A percentile compares a stretch with the other conserved stretches of the same genome.
Evolutionary conservation across 1,140 invertebrate genomes (phyloP).

Genomic region (Dreissena polymorpha): DNA sequence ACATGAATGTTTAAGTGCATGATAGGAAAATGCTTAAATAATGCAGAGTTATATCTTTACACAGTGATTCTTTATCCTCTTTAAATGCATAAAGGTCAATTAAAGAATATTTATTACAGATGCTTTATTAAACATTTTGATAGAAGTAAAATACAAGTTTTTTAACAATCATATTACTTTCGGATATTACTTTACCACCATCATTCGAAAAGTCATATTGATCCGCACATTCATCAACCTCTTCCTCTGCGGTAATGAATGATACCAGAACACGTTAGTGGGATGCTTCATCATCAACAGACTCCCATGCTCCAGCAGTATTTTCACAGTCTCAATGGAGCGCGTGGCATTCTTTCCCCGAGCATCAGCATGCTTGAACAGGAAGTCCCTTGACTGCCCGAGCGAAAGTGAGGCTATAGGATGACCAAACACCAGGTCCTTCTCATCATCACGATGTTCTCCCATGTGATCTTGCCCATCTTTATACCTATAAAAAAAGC

Average conservation of each 20-base stretch:
- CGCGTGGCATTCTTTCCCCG: slow-evolving; percentile 75
- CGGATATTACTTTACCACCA: slow-evolving; percentile 38
- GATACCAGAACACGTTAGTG: slow-evolving; percentile 87
- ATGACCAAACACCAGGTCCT: slow-evolving; percentile 82
- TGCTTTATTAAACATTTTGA: too few species aligned
- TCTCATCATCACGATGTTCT: slow-evolving; percentile 87
- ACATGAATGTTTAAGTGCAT: too few species aligned
- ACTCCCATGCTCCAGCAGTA: slow-evolving; percentile 85
- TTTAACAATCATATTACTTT: too few species aligned
- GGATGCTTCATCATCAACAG: slow-evolving; percentile 87
- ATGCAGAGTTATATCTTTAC: too few species aligned
- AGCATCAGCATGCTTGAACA: slow-evolving; percentile 84
- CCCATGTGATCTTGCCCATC: slow-evolving; percentile 87
- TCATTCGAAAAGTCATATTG: slow-evolving; percentile 85
- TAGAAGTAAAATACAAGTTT: too few species aligned
- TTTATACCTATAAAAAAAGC: slow-evolving; percentile 82
- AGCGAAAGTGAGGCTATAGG: slow-evolving; percentile 87
- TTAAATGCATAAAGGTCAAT: too few species aligned
- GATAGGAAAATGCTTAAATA: too few species aligned
- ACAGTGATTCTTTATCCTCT: too few species aligned
- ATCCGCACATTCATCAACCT: slow-evolving; percentile 81
- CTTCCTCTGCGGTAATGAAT: slow-evolving; percentile 85
- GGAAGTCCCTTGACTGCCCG: slow-evolving; percentile 85
- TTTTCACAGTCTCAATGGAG: slow-evolving; percentile 81
- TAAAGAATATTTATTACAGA: too few species aligned